Evolutionary conservation across 2,888 invertebrate species (phyloP).

Genomic region (Cordilura impudica): DNA sequence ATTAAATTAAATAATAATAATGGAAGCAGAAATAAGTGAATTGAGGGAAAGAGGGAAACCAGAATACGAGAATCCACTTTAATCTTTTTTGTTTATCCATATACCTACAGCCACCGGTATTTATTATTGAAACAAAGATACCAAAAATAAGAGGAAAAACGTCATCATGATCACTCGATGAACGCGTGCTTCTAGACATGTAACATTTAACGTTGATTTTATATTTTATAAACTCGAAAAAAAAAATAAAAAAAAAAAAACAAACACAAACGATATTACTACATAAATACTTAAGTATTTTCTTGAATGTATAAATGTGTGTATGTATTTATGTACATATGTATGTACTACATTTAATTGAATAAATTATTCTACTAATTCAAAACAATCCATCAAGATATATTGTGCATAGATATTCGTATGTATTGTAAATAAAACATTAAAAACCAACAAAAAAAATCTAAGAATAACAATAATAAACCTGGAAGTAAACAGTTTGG

Average conservation of each 20-base stretch:
- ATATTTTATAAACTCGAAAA: not conserved
- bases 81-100: not conserved
- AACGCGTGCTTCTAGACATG: constrained; percentile 53
- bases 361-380: not conserved
- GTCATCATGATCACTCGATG: constrained; percentile 54
- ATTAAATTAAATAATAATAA: no score
- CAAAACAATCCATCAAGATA: no score
- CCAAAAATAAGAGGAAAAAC: constrained; percentile 18
- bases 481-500: not conserved
- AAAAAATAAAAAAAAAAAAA: not conserved
- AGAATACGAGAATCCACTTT: not conserved
- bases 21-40: no score
- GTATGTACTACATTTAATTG: not conserved
- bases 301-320: no score
- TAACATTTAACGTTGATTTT: constrained; percentile 45
- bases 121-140: constrained; percentile 4
- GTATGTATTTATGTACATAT: no score
- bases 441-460: no score
- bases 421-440: no score
- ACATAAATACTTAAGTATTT: not conserved
- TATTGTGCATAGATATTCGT: no score
- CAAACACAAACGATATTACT: not conserved
- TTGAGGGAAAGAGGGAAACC: no score
- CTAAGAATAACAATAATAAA: no score
- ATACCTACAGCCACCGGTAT: constrained; percentile 18